phyloP scores from a whole-genome alignment of 2,797 vertebrate genomes.

The Hydrophis major region DNA sequence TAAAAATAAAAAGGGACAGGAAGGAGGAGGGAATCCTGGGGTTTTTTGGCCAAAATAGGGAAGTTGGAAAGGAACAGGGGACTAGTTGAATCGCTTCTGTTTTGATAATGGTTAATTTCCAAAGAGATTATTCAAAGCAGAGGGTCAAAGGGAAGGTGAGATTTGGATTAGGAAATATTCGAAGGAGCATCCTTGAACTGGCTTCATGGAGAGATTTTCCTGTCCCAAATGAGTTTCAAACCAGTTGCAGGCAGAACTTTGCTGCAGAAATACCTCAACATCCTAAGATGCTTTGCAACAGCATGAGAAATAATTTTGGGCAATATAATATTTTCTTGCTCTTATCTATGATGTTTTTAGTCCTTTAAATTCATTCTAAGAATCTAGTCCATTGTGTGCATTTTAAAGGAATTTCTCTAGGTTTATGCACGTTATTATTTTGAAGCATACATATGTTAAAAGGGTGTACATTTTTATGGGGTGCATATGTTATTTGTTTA shows the following conservation, averaged over 20 bases:
- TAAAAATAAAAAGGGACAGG: neutral
- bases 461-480: neutral
- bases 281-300: neutral
- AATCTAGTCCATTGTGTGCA: neutral
- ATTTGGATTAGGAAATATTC: neutral
- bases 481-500: neutral
- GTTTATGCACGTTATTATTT: neutral
- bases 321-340: neutral
- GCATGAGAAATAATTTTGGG: neutral
- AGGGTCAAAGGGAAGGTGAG: neutral
- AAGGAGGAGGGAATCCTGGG: neutral
- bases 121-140: neutral
- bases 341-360: neutral
- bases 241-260: neutral
- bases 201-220: neutral
- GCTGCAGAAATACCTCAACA: neutral
- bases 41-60: neutral
- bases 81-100: neutral
- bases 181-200: neutral
- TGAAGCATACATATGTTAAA: neutral
- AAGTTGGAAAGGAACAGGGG: neutral
- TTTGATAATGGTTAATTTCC: neutral
- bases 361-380: neutral
- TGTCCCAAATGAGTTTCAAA: neutral
- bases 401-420: neutral